Base-by-base conservation (phyloP, 2,797 vertebrate species). In the Cetoscarus ocellatus region DNA sequence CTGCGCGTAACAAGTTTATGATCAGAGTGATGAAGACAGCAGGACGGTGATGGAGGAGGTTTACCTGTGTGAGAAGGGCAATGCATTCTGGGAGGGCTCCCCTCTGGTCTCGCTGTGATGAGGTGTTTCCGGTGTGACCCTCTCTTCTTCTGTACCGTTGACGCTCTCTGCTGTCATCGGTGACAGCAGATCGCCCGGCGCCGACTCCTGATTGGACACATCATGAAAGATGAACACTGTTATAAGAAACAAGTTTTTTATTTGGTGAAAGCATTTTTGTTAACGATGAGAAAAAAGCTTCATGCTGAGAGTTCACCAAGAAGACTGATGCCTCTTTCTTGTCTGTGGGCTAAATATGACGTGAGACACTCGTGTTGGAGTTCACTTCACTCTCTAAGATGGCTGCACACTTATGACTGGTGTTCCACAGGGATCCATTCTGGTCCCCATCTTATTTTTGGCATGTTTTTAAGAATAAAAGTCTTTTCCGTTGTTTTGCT, bases 11-110 rank as follows among this genome's bases (percentile, higher is more conserved):
- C 2, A 1, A 6, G 36, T 39, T 34, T 54, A 11, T 3, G 6
- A 18, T 40, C 52, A 6, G 39, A 15, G 8, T n/a, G 14, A 10
- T 39, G n/a, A 43, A 43, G 10, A 13, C 5, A 43, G 42, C 3
- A 11, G 2, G 10, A 43, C 42, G 13, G 43, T 0, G 43, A 43
- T 43, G 11, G 3, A 43, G 13, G 12, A 14, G 88, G 84, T 8
- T 85, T 83, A 99, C 98, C 98, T 98, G 95, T 99, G 96, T 60
- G 96, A 96, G 94, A 96, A 96, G 90, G 95, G 91, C 86, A 97
- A 94, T 77, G 96, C 94, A 67, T 97, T 97, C 90, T 96, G 96
- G 77, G 96, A 93, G 75, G 95, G 94, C 91, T 98, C 97, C 62
- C 94, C 88, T 83, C 96, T 93, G 87, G 95, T 88, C 84, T 96